Evolutionary conservation across 2,888 invertebrate genomes (phyloP), one percentile per base, ranked within the genome.

Genomic region (Pharmacophagus antenor): DNA sequence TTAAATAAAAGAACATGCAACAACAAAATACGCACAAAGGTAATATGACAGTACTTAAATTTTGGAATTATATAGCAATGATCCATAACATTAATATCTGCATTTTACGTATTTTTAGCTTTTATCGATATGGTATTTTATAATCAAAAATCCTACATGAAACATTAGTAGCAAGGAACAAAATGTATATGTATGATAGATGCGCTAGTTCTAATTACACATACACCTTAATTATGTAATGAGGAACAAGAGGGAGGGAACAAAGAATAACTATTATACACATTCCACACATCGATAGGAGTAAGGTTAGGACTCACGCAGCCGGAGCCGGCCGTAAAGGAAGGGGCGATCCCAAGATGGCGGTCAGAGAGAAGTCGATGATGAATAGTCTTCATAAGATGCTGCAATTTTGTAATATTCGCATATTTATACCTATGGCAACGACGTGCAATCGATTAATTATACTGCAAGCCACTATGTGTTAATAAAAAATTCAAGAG

Each of bases 361-460:
- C 76, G 87, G 90, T 92, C 93, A 93, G 89, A 93, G 93, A 86
- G 93, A 94, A 74, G 94, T 93, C 85, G 93, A 93, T 85, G 93
- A 93, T 81, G 93, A 93, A 91, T 92, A 93, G 89, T 93, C 93
- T 92, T 93, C 93, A 92, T 92, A 93, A 87, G 93, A 93, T 91
- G 93, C 93, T 93, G 93, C 92, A 93, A 93, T 86, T 88, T 88
- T 88, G 87, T 88, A 88, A 88, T 79, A 88, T 87, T 88, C 85
- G 79, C 85, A 88, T 85, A 88, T 86, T 88, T 88, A 88, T 84
- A 88, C 88, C 88, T 88, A 88, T 82, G 84, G 87, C 86, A 88
- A 88, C 71, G 85, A 87, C 72, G 84, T 80, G 77, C 66, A 82
- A 85, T 84, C 78, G 82, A 82, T 87, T 87, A 85, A 79, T 76